phyloP scores from a whole-genome alignment of 2,113 vertebrate genomes.

The Marmota monax region DNA sequence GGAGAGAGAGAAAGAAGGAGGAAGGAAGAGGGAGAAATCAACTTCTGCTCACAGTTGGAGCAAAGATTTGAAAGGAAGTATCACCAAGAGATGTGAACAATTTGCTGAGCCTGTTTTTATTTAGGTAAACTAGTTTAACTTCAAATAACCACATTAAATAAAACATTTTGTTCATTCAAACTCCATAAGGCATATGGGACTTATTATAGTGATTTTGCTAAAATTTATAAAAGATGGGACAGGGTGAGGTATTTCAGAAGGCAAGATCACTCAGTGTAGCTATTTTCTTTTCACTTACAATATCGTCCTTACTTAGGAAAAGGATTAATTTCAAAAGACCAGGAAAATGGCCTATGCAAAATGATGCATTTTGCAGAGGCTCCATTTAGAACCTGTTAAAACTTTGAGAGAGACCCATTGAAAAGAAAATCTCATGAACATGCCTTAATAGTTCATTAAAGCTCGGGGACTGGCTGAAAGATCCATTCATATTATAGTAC shows the following conservation, averaged over 20 bases:
- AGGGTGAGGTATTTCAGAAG: neutral
- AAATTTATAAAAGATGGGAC: neutral
- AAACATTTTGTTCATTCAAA: neutral
- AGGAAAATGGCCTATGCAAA: neutral
- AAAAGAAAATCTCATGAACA: conserved; percentile 78
- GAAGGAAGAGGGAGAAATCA: neutral
- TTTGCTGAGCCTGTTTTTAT: neutral
- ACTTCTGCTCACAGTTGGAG: neutral
- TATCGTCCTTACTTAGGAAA: conserved; percentile 21
- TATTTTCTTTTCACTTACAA: neutral
- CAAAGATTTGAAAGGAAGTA: neutral
- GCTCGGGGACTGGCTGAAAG: conserved; percentile 26
- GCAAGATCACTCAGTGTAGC: neutral
- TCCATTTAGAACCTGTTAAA: conserved; percentile 68
- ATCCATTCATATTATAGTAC: conserved; percentile 78
- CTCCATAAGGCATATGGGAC: neutral
- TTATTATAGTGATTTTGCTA: conserved; percentile 17
- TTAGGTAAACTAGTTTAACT: neutral
- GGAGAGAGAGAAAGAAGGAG: neutral
- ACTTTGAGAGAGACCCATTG: conserved; percentile 65
- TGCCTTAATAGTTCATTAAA: conserved; percentile 82
- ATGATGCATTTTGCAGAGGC: conserved; percentile 38
- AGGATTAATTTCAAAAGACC: conserved; percentile 15
- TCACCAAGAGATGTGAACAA: neutral
- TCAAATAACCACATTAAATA: neutral